Base-by-base conservation (phyloP, 92 coral and sea anemone species). In the Galaxea fascicularis region DNA sequence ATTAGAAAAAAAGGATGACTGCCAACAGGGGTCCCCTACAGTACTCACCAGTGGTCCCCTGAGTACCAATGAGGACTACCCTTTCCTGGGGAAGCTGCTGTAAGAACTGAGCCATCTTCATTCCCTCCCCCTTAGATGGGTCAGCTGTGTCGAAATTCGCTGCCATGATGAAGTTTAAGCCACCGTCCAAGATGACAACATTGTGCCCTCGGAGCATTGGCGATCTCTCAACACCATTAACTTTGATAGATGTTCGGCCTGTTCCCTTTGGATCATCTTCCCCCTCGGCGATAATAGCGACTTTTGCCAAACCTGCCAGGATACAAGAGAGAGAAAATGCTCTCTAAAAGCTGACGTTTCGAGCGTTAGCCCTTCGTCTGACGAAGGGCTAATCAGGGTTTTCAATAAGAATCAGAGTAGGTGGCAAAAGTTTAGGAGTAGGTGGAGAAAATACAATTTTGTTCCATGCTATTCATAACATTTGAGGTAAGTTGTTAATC, bases 151-250 rank as follows among this genome's bases (percentile, higher is more conserved):
- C 98, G 78, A 97, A 97, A 46, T 90, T 90, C 22, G 95, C 89
- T 0, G 99, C 98, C 92, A 93, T 92, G 66, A 97, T 83, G 82
- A 97, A 97, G 85, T 94, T 89, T 3, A 97, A 95, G 16, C 93
- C 96, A 79, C 93, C 93, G 89, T 97, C 99, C 45, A 97, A 92
- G 65, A 97, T 77, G 31, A 97, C 99, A 0, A 97, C 70, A 31
- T 94, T 97, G 74, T 97, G 99, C 20, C 99, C 99, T n/a, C 99
- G 95, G 76, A 84, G 91, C 92, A 89, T 87, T 6, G 98, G 93
- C 22, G 98, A 94, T 52, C 99, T 86, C 84, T 97, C 99, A 4
- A 97, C 89, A 0, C 99, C 99, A 82, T 97, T 97, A 52, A 97
- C 93, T 87, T 89, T 94, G 89, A 97, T 94, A 39, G 97, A 94